phyloP scores from a whole-genome alignment of 1,140 invertebrate genomes.

The Rhagoletis pomonella region DNA sequence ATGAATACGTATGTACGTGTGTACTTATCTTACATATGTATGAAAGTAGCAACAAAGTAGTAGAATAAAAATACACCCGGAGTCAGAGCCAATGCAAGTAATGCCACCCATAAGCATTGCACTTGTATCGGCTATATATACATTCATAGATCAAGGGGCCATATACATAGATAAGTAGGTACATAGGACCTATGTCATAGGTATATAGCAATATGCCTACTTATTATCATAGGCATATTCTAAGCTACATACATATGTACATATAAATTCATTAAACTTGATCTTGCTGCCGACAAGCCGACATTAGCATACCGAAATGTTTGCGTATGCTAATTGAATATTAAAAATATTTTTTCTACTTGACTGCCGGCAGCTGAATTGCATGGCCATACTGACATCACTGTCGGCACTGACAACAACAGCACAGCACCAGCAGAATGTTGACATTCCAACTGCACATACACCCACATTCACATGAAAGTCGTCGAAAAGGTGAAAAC shows the following conservation, averaged over 20 bases:
- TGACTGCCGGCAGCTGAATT: conserved; percentile 59
- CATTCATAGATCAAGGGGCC: too few relatives aligned
- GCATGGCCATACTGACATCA: conserved; percentile 47
- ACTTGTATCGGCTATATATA: not conserved
- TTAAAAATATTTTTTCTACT: conserved; percentile 32
- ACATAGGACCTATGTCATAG: not conserved
- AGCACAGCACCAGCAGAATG: not conserved
- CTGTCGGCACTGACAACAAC: not conserved
- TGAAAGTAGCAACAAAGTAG: not conserved
- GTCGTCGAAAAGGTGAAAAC: too few relatives aligned
- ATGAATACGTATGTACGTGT: too few relatives aligned
- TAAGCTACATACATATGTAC: not conserved
- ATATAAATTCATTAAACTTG: conserved; percentile 34
- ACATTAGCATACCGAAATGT: conserved; percentile 56
- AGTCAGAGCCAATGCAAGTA: not conserved
- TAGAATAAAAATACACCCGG: not conserved
- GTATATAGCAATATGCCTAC: not conserved
- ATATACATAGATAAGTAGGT: too few relatives aligned
- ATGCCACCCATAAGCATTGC: not conserved
- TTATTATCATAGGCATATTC: not conserved
- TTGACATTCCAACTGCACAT: too few relatives aligned
- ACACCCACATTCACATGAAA: too few relatives aligned
- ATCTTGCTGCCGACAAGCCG: conserved; percentile 33
- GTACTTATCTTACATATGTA: too few relatives aligned
- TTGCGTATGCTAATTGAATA: conserved; percentile 54